Evolutionary conservation across 1,140 invertebrate species (phyloP).

Genomic region (Drosophila lowei): DNA sequence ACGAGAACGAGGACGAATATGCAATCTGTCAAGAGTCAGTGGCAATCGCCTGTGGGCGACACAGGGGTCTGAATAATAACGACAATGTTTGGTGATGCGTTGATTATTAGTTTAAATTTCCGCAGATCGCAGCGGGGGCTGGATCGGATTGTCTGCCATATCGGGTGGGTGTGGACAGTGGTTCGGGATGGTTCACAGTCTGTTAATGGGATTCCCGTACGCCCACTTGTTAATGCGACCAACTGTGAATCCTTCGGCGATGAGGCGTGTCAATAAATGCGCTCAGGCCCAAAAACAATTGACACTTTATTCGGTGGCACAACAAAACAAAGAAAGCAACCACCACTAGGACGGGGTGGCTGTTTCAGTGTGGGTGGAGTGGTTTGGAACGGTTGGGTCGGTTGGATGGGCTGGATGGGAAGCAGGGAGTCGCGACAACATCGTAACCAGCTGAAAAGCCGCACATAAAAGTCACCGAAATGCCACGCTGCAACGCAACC

Average conservation of each 20-base stretch:
- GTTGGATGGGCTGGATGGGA: slow-evolving; percentile 4
- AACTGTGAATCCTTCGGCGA: slow-evolving; percentile 67
- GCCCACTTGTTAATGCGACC: slow-evolving; percentile 80
- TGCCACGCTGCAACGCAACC: slow-evolving; percentile 74
- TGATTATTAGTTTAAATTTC: slow-evolving; percentile 83
- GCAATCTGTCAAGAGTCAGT: slow-evolving; percentile 68
- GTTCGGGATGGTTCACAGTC: slow-evolving; percentile 31
- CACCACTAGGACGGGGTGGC: slow-evolving; percentile 22
- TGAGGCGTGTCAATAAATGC: slow-evolving; percentile 62
- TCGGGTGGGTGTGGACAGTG: slow-evolving; percentile 10
- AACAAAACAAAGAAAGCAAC: slow-evolving; percentile 59
- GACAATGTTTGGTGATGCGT: slow-evolving; percentile 82
- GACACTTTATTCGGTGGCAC: slow-evolving; percentile 56
- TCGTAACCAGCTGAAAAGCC: slow-evolving; percentile 78
- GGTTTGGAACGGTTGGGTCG: background rate
- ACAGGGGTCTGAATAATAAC: slow-evolving; percentile 73
- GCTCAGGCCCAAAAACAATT: slow-evolving; percentile 50
- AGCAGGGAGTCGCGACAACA: slow-evolving; percentile 60
- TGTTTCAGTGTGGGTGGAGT: background rate
- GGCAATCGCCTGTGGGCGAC: slow-evolving; percentile 49
- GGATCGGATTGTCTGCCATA: slow-evolving; percentile 28
- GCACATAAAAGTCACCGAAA: slow-evolving; percentile 78
- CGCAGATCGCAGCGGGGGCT: slow-evolving; percentile 50
- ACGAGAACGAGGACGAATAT: slow-evolving; percentile 3
- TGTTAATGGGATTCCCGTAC: slow-evolving; percentile 79